These are phyloP conservation scores for Drosophila paranaensis DNA, from an alignment of 2,888 invertebrate species.

Conservation along the genomic window DNA sequence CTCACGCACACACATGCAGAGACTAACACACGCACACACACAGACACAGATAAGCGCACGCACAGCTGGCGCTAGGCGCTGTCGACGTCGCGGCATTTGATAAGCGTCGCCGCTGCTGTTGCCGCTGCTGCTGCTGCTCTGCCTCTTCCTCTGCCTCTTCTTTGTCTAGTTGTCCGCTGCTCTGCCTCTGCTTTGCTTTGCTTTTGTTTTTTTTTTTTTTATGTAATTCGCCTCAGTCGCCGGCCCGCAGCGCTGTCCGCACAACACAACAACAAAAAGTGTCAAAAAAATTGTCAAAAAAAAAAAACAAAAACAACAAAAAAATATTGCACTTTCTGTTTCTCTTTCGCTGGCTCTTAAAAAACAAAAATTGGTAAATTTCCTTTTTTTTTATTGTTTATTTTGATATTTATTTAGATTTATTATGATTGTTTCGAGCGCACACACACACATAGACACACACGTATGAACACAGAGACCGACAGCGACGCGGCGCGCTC, in stretches of 20 bases:
- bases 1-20: constrained; percentile 56
- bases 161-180: constrained; percentile 1
- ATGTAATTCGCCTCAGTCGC: constrained; percentile 54
- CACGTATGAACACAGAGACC: constrained; percentile 16
- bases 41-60: constrained; percentile 30
- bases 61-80: constrained; percentile 44
- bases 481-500: constrained; percentile 58
- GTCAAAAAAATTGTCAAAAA: constrained; percentile 32
- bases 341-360: not conserved
- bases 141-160: not conserved
- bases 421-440: not conserved
- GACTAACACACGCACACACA: constrained; percentile 24
- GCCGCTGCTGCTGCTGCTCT: constrained; percentile 1
- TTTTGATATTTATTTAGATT: constrained; percentile 10
- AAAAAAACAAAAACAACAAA: too few relatives aligned
- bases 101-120: constrained; percentile 42
- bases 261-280: not conserved
- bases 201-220: constrained; percentile 53
- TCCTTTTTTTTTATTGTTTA: constrained; percentile 23
- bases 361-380: not conserved
- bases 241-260: constrained; percentile 52
- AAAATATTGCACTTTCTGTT: constrained; percentile 27
- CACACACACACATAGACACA: constrained; percentile 7
- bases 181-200: not conserved
- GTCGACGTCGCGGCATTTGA: constrained; percentile 74